Evolutionary conservation across 2,888 invertebrate genomes (phyloP), one percentile per base, ranked within the genome.

Genomic region (Drosophila subsilvestris): DNA sequence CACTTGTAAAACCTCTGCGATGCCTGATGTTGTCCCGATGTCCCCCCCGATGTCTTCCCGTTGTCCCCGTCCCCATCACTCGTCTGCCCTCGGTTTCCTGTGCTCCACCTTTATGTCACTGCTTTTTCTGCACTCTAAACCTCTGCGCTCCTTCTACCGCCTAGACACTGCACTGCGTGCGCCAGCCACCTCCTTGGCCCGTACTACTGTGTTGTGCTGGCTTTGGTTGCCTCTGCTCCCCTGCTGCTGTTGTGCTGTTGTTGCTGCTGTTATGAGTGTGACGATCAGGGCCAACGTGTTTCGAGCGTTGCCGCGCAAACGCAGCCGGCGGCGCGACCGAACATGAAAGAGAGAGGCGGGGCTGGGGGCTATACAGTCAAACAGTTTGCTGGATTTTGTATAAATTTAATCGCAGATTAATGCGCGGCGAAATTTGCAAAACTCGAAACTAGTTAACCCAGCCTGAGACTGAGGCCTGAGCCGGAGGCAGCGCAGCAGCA

Each of bases 201-300:
- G n/a, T 7, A n/a, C 37, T n/a, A 37, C n/a, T 7, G 37, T n/a
- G 29, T 18, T 29, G 44, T 22, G 59, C 6, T 25, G 43, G 10
- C 42, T 9, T 8, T 58, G 42, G 2, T 27, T 22, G 51, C 18
- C 29, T 53, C 12, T 53, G 27, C 12, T 55, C 20, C 25, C 17
- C 18, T 56, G 18, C 44, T 32, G 44, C 29, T 45, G 45, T 27
- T 29, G 14, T 18, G 44, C 5, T 22, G 47, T 37, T 48, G 20
- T 22, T 56, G 62, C 37, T 67, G 53, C 51, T 45, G 37, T n/a
- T 37, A n/a, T 37, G 37, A 37, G 37, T 37, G 37, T 37, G 51
- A 45, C 68, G 74, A 80, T 76, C 89, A 89, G 67, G 88, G 89
- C 74, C 79, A 87, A 90, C 90, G 72, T 80, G 85, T 88, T 78